Conservation (phyloP, 2,888 invertebrate genomes). For the Aspidiotus rigidus region DNA sequence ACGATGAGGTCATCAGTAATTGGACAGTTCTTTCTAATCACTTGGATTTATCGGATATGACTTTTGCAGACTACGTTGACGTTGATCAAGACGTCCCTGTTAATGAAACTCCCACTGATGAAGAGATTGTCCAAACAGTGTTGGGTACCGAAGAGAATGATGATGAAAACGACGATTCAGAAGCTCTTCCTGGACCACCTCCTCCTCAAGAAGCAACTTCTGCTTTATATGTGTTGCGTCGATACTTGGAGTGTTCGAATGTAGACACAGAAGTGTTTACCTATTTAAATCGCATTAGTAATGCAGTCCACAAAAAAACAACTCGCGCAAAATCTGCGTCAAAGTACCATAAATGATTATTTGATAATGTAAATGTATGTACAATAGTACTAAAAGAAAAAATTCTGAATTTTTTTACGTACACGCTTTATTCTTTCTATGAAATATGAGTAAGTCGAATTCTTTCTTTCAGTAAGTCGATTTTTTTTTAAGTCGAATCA, state of each 20-base stretch:
- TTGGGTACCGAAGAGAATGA: neutral
- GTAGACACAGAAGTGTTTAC: no score
- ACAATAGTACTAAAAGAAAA: no score
- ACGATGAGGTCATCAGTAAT: neutral
- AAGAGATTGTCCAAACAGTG: conserved; percentile 6
- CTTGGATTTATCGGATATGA: neutral
- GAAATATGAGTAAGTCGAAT: no score
- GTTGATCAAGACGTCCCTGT: neutral
- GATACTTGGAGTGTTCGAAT: neutral
- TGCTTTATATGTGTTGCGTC: neutral
- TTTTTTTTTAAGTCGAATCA: neutral
- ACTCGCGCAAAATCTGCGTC: no score
- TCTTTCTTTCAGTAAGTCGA: no score
- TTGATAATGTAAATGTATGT: no score
- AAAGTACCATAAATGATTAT: no score
- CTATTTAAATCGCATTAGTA: no score
- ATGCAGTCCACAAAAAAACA: no score
- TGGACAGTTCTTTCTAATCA: neutral
- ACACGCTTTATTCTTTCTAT: no score
- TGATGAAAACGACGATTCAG: neutral
- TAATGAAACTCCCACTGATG: neutral
- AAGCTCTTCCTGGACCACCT: no score
- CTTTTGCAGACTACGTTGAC: neutral
- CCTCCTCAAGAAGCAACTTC: neutral
- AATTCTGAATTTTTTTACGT: no score